Evolutionary conservation across 1,140 invertebrate genomes (phyloP).

Genomic region (Sitophilus oryzae): DNA sequence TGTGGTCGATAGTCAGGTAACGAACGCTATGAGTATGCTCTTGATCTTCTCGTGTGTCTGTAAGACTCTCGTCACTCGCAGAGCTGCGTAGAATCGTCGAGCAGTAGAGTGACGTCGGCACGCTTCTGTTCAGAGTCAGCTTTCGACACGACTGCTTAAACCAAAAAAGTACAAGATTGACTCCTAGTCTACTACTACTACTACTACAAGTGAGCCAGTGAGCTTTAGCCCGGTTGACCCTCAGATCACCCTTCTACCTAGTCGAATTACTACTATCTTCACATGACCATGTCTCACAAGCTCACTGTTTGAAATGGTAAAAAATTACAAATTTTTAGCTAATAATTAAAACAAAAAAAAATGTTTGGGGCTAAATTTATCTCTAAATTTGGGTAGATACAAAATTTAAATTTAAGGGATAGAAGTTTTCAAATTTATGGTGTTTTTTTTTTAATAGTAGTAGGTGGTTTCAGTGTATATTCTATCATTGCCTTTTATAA

Average conservation of each 20-base stretch:
- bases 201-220: slow-evolving; percentile 39
- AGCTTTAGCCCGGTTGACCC: slow-evolving; percentile 34
- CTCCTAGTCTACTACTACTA: slow-evolving; percentile 32
- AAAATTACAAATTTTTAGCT: slow-evolving; percentile 27
- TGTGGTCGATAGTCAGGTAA: slow-evolving; percentile 44
- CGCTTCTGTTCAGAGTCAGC: slow-evolving; percentile 32
- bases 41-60: slow-evolving; percentile 35
- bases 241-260: slow-evolving; percentile 32
- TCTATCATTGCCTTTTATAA: too few species aligned
- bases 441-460: too few species aligned
- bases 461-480: too few species aligned
- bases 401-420: too few species aligned
- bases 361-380: too few species aligned
- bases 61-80: slow-evolving; percentile 30
- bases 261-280: slow-evolving; percentile 38
- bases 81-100: slow-evolving; percentile 38
- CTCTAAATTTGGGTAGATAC: too few species aligned
- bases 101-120: slow-evolving; percentile 28
- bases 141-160: slow-evolving; percentile 19
- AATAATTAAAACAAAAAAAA: slow-evolving; percentile 8
- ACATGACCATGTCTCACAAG: slow-evolving; percentile 37
- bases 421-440: too few species aligned
- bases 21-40: slow-evolving; percentile 39
- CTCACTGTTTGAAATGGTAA: slow-evolving; percentile 42
- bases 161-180: slow-evolving; percentile 23